Percentiles rank a stretch among this genome's conserved stretches.
Evolutionary conservation across 2,113 vertebrate genomes (phyloP).

Genomic region (Cichladusa arquata): DNA sequence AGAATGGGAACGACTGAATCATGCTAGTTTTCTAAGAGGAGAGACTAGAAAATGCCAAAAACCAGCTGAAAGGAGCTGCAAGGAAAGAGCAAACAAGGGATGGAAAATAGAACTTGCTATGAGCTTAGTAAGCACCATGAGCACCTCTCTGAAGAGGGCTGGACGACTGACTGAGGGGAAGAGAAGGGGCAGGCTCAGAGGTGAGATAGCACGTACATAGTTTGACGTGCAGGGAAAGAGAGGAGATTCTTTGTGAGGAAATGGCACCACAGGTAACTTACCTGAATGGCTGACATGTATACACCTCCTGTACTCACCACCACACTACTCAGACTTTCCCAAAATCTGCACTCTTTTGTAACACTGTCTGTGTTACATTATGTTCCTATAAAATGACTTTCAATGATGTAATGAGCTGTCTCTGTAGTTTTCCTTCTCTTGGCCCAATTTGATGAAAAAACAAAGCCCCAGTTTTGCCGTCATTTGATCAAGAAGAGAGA

Average conservation of each 20-base stretch:
- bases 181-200: neutral
- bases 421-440: neutral
- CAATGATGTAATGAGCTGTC: neutral
- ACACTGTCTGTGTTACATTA: neutral
- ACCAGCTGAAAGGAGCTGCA: neutral
- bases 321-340: neutral
- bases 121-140: neutral
- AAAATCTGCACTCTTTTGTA: neutral
- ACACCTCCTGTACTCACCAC: neutral
- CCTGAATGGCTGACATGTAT: neutral
- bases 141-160: neutral
- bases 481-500: neutral
- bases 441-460: neutral
- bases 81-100: neutral
- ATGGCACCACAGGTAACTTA: neutral
- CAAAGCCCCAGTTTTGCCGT: neutral
- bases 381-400: neutral
- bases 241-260: neutral
- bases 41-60: neutral
- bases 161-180: neutral
- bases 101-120: neutral
- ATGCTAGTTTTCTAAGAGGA: neutral
- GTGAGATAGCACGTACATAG: rapidly evolving
- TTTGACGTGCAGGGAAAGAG: rapidly evolving
- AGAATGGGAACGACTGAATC: neutral